Evolutionary conservation across 2,888 invertebrate genomes (phyloP), one percentile per base, ranked within the genome.

Genomic region (Chrysotoxum bicinctum): DNA sequence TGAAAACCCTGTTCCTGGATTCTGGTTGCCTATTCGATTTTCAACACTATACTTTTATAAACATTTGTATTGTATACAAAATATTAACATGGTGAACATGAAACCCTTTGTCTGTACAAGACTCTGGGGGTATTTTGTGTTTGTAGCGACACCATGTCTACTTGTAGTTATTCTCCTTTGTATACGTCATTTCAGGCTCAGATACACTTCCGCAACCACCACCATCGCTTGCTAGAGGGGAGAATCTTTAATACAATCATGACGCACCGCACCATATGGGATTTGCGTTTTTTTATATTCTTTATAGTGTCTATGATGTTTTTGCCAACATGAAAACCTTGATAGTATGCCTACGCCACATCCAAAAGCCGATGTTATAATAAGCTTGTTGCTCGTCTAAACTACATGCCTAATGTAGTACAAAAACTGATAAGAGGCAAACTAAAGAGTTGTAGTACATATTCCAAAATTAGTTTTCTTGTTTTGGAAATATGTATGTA

Each of bases 31-130:
- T 84, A 80, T 50, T 79, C 32, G 48, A 80, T 72, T 68, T 68
- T 84, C 84, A 84, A 84, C 75, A 84, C 84, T 80, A 83, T 76
- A 84, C 75, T 79, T 79, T 79, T 70, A 62, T 37, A 70, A 76
- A 72, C 70, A 72, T 68, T 84, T 78, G 84, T 84, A 79, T 84
- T 84, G 72, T 43, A 56, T 56, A 26, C 21, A 12, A 40, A 66
- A 37, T 48, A 66, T 19, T 60, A 40, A 78, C 37, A 70, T 62
- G 69, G 50, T 64, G 62, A 78, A 74, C 73, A 74, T 78, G 52
- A 45, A 16, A 45, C 19, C 16, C 16, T 62, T 54, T 45, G 48
- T 77, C 48, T 77, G 56, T 74, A 83, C 54, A 64, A 50, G 40
- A 74, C 23, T 23, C 56, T 26, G 66, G 56, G 64, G 43, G 76